Evolutionary conservation across 2,113 vertebrate genomes (phyloP).

Genomic region (Cromileptes altivelis): DNA sequence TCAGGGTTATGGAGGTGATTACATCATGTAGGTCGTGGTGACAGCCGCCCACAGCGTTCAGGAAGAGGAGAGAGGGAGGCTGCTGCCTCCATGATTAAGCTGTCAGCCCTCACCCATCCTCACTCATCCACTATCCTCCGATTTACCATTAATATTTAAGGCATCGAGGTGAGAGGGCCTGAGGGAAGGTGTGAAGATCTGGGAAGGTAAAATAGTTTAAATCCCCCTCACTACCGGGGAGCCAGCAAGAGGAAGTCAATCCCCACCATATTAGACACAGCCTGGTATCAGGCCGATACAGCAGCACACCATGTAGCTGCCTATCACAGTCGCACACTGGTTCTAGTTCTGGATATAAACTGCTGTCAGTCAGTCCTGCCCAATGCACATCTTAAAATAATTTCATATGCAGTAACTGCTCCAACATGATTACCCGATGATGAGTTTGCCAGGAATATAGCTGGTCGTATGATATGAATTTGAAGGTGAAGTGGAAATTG

Average conservation of each 20-base stretch:
- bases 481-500: conserved; percentile 57
- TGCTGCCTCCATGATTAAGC: conserved; percentile 82
- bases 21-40: conserved; percentile 84
- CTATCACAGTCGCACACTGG: conserved; percentile 52
- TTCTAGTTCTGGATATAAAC: conserved; percentile 56
- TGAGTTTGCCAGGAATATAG: conserved; percentile 40
- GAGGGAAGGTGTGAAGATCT: conserved; percentile 80
- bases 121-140: conserved; percentile 70
- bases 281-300: conserved; percentile 75
- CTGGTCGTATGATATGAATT: conserved; percentile 33
- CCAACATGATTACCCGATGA: conserved; percentile 49
- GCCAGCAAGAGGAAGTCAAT: conserved; percentile 75
- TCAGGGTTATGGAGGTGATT: conserved; percentile 82
- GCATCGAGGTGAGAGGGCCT: conserved; percentile 77
- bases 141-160: conserved; percentile 85
- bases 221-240: conserved; percentile 73
- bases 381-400: conserved; percentile 49
- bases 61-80: conserved; percentile 66
- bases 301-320: conserved; percentile 60
- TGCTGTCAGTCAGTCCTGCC: conserved; percentile 47
- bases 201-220: conserved; percentile 80
- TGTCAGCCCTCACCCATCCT: conserved; percentile 77
- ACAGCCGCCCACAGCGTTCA: conserved; percentile 79
- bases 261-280: conserved; percentile 78
- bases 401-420: conserved; percentile 45